These are phyloP conservation scores for Platysteira castanea DNA, from an alignment of 2,113 vertebrate species.

Conservation along the genomic window DNA sequence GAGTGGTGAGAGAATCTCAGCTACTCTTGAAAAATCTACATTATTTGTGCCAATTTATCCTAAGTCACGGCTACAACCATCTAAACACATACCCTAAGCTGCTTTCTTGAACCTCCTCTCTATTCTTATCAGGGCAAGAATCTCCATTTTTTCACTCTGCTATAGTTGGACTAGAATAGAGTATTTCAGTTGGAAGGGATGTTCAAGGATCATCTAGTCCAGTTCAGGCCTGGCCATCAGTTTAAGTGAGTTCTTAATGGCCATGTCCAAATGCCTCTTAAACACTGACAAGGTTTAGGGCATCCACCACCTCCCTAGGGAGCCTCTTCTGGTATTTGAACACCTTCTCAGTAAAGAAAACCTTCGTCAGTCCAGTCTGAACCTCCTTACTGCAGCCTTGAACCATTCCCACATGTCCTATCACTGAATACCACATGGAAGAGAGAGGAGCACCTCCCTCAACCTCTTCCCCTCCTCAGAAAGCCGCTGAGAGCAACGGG, in stretches of 20 bases:
- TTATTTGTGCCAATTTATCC: not conserved
- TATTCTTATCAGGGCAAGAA: not conserved
- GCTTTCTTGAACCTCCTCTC: not conserved
- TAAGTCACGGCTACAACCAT: not conserved
- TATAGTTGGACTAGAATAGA: not conserved
- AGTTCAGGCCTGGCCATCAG: not conserved
- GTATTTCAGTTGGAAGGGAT: not conserved
- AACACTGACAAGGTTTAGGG: not conserved
- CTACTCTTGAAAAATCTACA: not conserved
- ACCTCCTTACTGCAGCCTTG: not conserved
- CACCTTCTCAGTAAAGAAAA: not conserved
- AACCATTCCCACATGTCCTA: too few species aligned
- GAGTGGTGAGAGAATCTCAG: not conserved
- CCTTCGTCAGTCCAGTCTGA: not conserved
- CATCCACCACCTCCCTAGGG: not conserved
- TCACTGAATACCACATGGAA: too few species aligned
- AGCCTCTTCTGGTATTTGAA: not conserved
- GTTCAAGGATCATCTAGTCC: not conserved
- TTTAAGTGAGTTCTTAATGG: fast-evolving
- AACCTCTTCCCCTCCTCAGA: not conserved
- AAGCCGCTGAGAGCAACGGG: not conserved
- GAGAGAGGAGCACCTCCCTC: not conserved
- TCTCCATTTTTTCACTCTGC: not conserved
- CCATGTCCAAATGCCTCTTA: not conserved
- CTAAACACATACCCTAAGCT: not conserved